Evolutionary conservation across 2,797 vertebrate genomes (phyloP), one percentile per base, ranked within the genome.

Genomic region (Setipinna tenuifilis): DNA sequence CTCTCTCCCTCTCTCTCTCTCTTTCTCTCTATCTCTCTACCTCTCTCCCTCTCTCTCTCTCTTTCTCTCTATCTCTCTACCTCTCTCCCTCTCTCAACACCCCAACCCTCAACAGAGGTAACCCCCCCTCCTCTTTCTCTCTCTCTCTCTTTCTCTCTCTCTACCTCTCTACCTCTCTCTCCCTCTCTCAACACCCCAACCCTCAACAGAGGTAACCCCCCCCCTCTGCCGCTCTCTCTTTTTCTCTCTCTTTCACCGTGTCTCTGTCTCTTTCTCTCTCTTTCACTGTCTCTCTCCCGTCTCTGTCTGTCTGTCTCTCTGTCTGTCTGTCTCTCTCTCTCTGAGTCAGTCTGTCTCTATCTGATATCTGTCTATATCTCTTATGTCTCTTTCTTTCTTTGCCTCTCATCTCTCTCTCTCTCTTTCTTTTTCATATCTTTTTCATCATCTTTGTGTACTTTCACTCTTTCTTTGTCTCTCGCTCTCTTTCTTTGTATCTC

Each of bases 61-160:
- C 0, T 12, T 78, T 71, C n/a, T 31, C 6, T 57, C 16, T 83
- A 21, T 41, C 0, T 31, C 50, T 54, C 19, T 17, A 0, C 9
- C 2, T 54, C 50, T 54, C 50, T 54, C 19, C 19, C 16, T 59
- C 58, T n/a, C 17, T 59, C 1, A 98, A 96, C 91, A 98, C 97
- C n/a, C 97, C 97, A 0, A 97, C 97, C 58, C 96, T 98, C 46
- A 98, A 97, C 92, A 91, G 97, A 94, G 97, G 97, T 98, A 86
- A 93, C 31, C 7, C 17, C 35, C 12, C 44, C 1, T 58, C 57
- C 58, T 11, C 19, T 19, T 3, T 75, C 0, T 75, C 62, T 4
- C 62, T 28, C 9, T 68, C 28, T 75, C 3, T 41, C 16, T 41
- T 1, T 75, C 28, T 68, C 10, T 4, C 23, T 25, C 2, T 41